These are phyloP conservation scores for Xylota sylvarum DNA, from an alignment of 2,888 invertebrate species.

Conservation along the genomic window DNA sequence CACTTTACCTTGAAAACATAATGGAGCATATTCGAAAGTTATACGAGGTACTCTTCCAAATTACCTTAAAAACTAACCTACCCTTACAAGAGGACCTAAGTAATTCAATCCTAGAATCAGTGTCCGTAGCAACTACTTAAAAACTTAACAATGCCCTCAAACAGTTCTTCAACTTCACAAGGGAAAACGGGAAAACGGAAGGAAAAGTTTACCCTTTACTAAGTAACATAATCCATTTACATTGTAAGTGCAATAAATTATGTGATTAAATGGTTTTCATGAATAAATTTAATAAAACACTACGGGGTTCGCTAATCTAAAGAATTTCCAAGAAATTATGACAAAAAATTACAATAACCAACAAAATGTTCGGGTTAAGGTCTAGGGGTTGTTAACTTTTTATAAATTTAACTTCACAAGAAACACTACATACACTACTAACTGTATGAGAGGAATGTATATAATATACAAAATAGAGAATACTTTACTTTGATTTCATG, in stretches of 20 bases:
- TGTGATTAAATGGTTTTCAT: background rate
- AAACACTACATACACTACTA: slow-evolving; percentile 47
- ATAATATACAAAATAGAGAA: slow-evolving; percentile 59
- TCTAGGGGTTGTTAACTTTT: slow-evolving; percentile 3
- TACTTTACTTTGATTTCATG: slow-evolving; percentile 78
- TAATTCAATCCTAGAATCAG: background rate
- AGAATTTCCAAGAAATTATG: background rate
- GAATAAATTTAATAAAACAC: slow-evolving; percentile 19
- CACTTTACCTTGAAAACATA: too few relatives aligned
- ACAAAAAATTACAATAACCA: slow-evolving; percentile 10
- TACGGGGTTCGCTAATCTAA: slow-evolving; percentile 2
- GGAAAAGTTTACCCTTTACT: slow-evolving; percentile 23
- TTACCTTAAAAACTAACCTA: background rate
- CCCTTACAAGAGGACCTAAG: background rate
- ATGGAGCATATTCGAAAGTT: too few relatives aligned
- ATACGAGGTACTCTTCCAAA: background rate
- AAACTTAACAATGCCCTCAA: background rate
- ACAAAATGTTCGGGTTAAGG: slow-evolving; percentile 12
- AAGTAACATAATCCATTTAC: slow-evolving; percentile 7
- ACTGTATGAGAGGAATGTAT: slow-evolving; percentile 30
- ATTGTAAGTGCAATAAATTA: slow-evolving; percentile 22
- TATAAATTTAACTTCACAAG: background rate
- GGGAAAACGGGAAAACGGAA: slow-evolving; percentile 10
- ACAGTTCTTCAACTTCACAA: background rate
- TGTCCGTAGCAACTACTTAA: background rate